Base-by-base conservation (phyloP, 64 coral and sea anemone species). In the Pocillopora verrucosa region DNA sequence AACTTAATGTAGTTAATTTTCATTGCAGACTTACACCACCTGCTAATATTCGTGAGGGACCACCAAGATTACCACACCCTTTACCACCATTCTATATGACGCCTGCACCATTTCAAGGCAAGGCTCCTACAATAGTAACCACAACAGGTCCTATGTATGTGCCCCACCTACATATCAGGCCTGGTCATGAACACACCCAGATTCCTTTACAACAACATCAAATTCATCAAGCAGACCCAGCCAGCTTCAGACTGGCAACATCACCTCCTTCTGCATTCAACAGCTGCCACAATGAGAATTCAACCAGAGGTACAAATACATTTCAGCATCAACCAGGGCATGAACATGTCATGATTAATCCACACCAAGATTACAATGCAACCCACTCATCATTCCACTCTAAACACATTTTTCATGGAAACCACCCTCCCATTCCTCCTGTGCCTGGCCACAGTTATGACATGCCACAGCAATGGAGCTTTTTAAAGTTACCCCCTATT, bases 401-500 rank as follows among this genome's bases (percentile, higher is more conserved):
- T 17, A 85, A 85, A 20, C 36, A 85, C 37, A 72, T 85, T 10
- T 85, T 72, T 41, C 82, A 85, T 57, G 41, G 82, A 15, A 85
- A 68, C 82, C 82, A 85, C 9, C 86, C 70, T 22, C 17, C 72
- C 36, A 34, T 88, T 60, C 73, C 57, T 20, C 11, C 24, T 35
- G 80, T 22, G 34, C 17, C 80, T 19, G 65, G 73, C 25, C 86
- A 76, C 22, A 88, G 72, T 65, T 57, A 36, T 60, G 90, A 92
- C 15, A 79, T 87, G 76, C 83, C 82, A 20, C 90, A 92, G 56
- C 90, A 92, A 15, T 92, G 83, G 82, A 87, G 67, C 25, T 92
- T 92, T 51, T 62, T 92, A 56, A 92, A 92, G 75, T 63, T 92
- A 5, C 90, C 90, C 9, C 74, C 90, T 15, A 87, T 92, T 20